Evolutionary conservation across 2,113 vertebrate genomes (phyloP), one percentile per base, ranked within the genome.

Genomic region (Corapipo altera): DNA sequence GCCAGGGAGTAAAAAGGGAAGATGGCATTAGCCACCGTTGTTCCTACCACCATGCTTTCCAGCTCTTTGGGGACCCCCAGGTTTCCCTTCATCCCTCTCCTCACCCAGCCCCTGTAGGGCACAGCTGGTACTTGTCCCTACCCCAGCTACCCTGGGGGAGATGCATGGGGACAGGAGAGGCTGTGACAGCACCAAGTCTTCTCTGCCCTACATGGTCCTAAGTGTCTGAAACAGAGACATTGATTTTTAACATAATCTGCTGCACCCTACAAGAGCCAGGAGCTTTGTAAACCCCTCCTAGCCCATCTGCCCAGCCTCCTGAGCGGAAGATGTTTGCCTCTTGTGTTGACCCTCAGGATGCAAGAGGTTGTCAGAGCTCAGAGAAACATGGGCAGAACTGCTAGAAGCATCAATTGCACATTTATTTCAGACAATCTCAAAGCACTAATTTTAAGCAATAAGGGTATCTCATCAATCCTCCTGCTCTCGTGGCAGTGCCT

Each of bases 311-410:
- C 27, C 35, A 61, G 59, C n/a, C 41, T 91, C 21, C 55, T 70
- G n/a, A n/a, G 41, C 49, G 20, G 54, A 49, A 73, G 70, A 7
- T 48, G 11, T 67, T 75, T 75, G 58, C 12, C 7, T 62, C 52
- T 69, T 39, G 10, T 49, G 39, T n/a, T 55, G 52, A 70, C 22
- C 39, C 30, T 48, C 8, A 18, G 66, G n/a, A 59, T 66, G 54
- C 19, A 12, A 71, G 49, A 89, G 6, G 20, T 67, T 79, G 57
- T 61, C 39, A 49, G 84, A 89, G 33, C 43, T 49, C 69, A 52
- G 52, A 86, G 80, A 67, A 73, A 35, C 0, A 1, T 5, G 8
- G 23, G 16, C 48, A 76, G 61, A 48, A 41, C 32, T 0, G 0
- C 57, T 12, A 8, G 75, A 72, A 91, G 27, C 51, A 15, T 62